phyloP scores from a whole-genome alignment of 1,140 invertebrate species.

The Drosophila takahashii region DNA sequence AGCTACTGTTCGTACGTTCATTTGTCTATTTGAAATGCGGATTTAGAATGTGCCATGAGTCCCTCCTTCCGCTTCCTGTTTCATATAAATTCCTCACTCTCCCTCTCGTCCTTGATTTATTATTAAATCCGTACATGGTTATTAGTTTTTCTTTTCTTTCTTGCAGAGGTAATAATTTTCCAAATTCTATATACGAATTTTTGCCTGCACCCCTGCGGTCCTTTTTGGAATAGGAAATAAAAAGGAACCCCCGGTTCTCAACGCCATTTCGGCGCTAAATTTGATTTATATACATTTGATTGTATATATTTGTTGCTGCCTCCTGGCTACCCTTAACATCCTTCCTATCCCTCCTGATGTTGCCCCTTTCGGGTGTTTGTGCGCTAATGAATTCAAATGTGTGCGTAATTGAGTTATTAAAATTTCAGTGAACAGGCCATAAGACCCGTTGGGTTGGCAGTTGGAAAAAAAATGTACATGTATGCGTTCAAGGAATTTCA shows the following conservation, averaged over 20 bases:
- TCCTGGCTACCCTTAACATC: slow-evolving; percentile 32
- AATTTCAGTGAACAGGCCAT: slow-evolving; percentile 66
- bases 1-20: slow-evolving; percentile 31
- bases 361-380: slow-evolving; percentile 51
- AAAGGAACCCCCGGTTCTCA: slow-evolving; percentile 44
- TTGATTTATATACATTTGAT: slow-evolving; percentile 82
- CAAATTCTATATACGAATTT: slow-evolving; percentile 20
- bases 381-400: slow-evolving; percentile 83
- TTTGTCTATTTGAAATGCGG: slow-evolving; percentile 69
- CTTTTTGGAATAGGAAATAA: slow-evolving; percentile 26
- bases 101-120: slow-evolving; percentile 66
- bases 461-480: neutral
- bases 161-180: slow-evolving; percentile 71
- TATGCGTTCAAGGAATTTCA: slow-evolving; percentile 36
- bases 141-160: slow-evolving; percentile 71
- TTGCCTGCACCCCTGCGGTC: slow-evolving; percentile 67
- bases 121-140: slow-evolving; percentile 80
- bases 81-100: neutral
- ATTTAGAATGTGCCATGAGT: slow-evolving; percentile 46
- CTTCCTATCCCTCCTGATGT: slow-evolving; percentile 23
- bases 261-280: slow-evolving; percentile 76
- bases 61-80: slow-evolving; percentile 16
- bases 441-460: slow-evolving; percentile 21
- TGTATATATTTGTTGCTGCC: slow-evolving; percentile 68
- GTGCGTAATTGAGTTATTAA: slow-evolving; percentile 83